These are phyloP conservation scores for Agrenia bidenticulata DNA, from an alignment of 2,888 invertebrate genomes.

Conservation along the genomic window DNA sequence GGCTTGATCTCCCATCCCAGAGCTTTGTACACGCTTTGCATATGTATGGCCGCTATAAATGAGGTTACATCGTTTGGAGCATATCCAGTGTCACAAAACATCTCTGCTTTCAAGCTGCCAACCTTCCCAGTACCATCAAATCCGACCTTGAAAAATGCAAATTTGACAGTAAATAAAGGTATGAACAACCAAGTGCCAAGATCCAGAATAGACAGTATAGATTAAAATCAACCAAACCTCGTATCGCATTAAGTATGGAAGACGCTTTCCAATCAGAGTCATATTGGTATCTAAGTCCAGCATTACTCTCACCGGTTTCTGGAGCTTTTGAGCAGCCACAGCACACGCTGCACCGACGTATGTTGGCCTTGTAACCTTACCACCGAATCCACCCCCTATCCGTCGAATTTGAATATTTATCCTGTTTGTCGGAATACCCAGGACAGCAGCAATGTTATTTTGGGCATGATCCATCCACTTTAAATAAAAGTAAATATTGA, in stretches of 20 bases:
- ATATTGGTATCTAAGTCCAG: conserved; percentile 72
- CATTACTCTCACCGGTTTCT: conserved; percentile 71
- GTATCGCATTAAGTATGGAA: conserved; percentile 65
- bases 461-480: conserved; percentile 68
- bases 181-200: neutral
- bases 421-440: conserved; percentile 64
- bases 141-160: conserved; percentile 48
- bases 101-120: conserved; percentile 54
- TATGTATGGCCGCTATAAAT: conserved; percentile 31
- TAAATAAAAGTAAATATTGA: conserved; percentile 5
- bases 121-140: conserved; percentile 55
- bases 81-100: conserved; percentile 55
- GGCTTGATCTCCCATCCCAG: conserved; percentile 56
- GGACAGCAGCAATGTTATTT: conserved; percentile 61
- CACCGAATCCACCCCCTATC: conserved; percentile 78
- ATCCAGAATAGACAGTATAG: too few species aligned
- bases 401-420: conserved; percentile 72
- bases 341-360: conserved; percentile 68
- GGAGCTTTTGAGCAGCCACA: conserved; percentile 66
- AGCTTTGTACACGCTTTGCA: conserved; percentile 54
- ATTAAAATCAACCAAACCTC: conserved; percentile 64
- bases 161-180: too few species aligned
- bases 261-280: conserved; percentile 68
- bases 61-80: conserved; percentile 52
- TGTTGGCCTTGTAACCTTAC: conserved; percentile 66